A percentile compares a stretch with the other conserved stretches of the same genome.
Evolutionary conservation across 2,888 invertebrate species (phyloP).

Genomic region (Melanostoma mellinum): DNA sequence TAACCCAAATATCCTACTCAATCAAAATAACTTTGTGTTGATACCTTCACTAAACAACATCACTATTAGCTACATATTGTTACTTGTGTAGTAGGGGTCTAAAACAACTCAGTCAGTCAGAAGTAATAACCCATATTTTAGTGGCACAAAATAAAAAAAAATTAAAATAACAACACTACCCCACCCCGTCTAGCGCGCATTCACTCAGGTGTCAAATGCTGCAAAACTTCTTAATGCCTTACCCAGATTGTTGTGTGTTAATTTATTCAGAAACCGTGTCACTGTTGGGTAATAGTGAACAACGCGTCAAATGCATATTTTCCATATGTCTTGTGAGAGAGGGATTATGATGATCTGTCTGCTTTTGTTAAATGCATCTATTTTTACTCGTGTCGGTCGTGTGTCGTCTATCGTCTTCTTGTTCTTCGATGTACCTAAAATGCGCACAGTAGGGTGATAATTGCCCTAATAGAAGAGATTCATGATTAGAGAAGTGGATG

Average conservation of each 20-base stretch:
- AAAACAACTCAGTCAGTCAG: too few species aligned
- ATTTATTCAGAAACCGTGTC: conserved; percentile 68
- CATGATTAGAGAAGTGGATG: conserved; percentile 64
- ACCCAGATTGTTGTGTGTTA: conserved; percentile 52
- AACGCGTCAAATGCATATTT: conserved; percentile 37
- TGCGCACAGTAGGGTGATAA: conserved; percentile 67
- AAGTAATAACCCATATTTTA: conserved; percentile 1
- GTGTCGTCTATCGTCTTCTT: neutral
- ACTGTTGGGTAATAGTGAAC: conserved; percentile 50
- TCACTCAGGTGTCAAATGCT: conserved; percentile 66
- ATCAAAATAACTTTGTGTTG: too few species aligned
- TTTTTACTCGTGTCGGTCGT: conserved; percentile 9
- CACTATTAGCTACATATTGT: too few species aligned
- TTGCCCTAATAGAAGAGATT: conserved; percentile 44
- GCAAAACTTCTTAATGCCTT: conserved; percentile 37
- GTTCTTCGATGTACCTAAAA: conserved; percentile 42
- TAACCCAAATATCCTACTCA: too few species aligned
- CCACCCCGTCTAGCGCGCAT: neutral
- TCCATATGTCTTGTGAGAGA: conserved; percentile 35
- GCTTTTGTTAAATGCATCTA: conserved; percentile 43
- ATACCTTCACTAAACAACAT: too few species aligned
- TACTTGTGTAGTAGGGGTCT: too few species aligned
- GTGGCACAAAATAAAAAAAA: conserved; percentile 1
- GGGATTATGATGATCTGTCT: conserved; percentile 43
- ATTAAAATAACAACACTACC: neutral